These are phyloP conservation scores for Drosophila nannoptera DNA, from an alignment of 1,140 invertebrate genomes.

Conservation along the genomic window DNA sequence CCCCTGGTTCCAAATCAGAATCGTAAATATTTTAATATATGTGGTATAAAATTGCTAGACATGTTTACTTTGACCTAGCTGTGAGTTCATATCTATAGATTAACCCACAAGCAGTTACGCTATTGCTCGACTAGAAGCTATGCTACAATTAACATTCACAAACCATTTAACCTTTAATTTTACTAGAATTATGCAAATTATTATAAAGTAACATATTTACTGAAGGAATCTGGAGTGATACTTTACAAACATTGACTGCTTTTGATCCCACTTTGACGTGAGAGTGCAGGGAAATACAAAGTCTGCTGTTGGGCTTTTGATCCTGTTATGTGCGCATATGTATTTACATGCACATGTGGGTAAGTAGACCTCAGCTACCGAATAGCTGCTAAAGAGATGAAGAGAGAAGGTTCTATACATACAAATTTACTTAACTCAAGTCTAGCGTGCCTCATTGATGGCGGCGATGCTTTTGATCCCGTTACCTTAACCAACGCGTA, in stretches of 20 bases:
- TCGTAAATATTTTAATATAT: constrained; percentile 4
- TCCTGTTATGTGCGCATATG: background rate
- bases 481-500: background rate
- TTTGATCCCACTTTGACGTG: too few species aligned
- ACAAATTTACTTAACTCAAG: background rate
- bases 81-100: constrained; percentile 20
- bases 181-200: too few species aligned
- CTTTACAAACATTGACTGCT: too few species aligned
- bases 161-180: background rate
- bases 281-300: too few species aligned
- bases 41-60: constrained; percentile 15
- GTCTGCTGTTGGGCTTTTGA: background rate
- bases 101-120: constrained; percentile 1
- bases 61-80: constrained; percentile 5
- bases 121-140: background rate
- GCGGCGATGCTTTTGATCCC: constrained; percentile 5
- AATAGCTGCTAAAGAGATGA: background rate
- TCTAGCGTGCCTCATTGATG: background rate
- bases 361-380: background rate
- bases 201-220: too few species aligned
- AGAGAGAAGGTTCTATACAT: background rate
- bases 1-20: background rate
- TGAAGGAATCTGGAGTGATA: too few species aligned
- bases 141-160: background rate
- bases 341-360: too few species aligned